phyloP scores from a whole-genome alignment of 2,888 invertebrate genomes.

The Prosopocoilus inquinatus region DNA sequence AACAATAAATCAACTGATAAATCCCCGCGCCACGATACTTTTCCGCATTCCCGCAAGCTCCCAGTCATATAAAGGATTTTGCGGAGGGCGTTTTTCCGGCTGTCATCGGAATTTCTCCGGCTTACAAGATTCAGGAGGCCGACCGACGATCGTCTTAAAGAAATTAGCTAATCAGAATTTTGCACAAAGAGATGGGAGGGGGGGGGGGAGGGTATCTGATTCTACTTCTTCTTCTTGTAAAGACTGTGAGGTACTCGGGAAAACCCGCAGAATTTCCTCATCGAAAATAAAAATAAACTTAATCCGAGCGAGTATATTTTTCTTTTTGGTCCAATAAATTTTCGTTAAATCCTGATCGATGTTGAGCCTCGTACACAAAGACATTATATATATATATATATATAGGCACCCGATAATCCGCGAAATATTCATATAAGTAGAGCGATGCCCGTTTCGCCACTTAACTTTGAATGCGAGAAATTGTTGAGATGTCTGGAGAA shows the following conservation, averaged over 20 bases:
- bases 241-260: too few relatives aligned
- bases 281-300: too few relatives aligned
- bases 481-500: conserved; percentile 20
- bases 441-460: conserved; percentile 16
- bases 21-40: conserved; percentile 19
- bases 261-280: too few relatives aligned
- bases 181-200: too few relatives aligned
- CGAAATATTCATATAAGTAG: neutral
- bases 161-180: neutral
- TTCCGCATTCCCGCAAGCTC: neutral
- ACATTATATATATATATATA: conserved; percentile 5
- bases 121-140: neutral
- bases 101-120: neutral
- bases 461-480: conserved; percentile 17
- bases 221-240: too few relatives aligned
- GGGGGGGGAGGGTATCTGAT: too few relatives aligned
- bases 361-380: neutral
- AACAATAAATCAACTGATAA: conserved; percentile 37
- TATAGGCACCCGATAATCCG: neutral
- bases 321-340: too few relatives aligned
- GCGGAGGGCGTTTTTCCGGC: too few relatives aligned
- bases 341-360: too few relatives aligned
- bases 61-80: too few relatives aligned
- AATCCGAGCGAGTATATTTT: too few relatives aligned
- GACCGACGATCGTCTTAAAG: neutral